phyloP scores from a whole-genome alignment of 2,797 vertebrate genomes.

The Labroides dimidiatus region DNA sequence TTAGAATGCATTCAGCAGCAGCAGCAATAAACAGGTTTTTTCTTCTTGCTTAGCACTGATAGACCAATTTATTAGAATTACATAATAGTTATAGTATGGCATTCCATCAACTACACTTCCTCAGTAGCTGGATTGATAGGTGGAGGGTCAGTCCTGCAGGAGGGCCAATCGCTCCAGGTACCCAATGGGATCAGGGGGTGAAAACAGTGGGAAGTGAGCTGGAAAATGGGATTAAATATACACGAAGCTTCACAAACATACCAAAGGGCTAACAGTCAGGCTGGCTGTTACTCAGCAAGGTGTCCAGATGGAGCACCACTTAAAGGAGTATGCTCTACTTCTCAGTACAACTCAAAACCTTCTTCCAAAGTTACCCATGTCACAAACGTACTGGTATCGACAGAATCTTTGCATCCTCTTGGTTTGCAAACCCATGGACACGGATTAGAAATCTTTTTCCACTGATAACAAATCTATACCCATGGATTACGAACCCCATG shows the following conservation, averaged over 20 bases:
- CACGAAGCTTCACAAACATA: conserved; percentile 33
- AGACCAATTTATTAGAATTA: neutral
- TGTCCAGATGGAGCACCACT: conserved; percentile 3
- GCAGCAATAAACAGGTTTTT: too few species aligned
- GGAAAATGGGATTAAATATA: conserved; percentile 65
- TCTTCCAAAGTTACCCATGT: conserved; percentile 30
- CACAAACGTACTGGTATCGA: conserved; percentile 17
- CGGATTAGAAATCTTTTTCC: too few species aligned
- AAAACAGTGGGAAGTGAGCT: conserved; percentile 53
- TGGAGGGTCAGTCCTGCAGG: conserved; percentile 23
- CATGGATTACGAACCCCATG: too few species aligned
- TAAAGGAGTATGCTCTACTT: neutral
- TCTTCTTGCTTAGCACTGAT: too few species aligned
- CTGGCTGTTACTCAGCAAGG: conserved; percentile 13
- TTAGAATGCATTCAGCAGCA: too few species aligned
- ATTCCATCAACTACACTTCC: conserved; percentile 6
- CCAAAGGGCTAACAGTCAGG: conserved; percentile 26
- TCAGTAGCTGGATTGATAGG: conserved; percentile 27
- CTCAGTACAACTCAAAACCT: neutral
- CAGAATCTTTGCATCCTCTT: conserved; percentile 17
- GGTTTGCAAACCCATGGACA: too few species aligned
- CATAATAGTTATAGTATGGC: neutral
- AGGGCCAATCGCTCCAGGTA: conserved; percentile 40
- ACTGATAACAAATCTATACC: too few species aligned
- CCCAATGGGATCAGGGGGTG: conserved; percentile 32